phyloP scores from a whole-genome alignment of 2,797 vertebrate genomes.

The Cryptoprocta ferox region DNA sequence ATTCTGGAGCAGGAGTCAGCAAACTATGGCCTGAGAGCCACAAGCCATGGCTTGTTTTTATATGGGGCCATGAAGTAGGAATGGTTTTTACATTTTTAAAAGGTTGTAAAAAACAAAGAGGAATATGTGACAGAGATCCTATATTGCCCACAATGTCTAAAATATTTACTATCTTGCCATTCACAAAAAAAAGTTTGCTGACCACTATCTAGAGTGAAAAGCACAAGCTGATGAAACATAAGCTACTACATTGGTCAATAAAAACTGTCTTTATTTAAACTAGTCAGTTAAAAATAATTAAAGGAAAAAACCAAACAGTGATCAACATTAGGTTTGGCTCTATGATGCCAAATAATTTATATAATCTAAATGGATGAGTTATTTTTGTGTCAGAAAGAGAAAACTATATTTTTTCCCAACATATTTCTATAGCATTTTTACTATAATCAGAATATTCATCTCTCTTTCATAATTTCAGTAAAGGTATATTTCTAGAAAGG shows the following conservation, averaged over 20 bases:
- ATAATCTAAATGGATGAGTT: neutral
- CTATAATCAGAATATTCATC: neutral
- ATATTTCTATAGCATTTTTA: constrained; percentile 6
- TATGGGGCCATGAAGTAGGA: neutral
- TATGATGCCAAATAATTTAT: neutral
- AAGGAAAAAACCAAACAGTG: neutral
- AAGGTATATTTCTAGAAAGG: neutral
- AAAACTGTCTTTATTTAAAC: constrained; percentile 22
- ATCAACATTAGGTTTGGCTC: neutral
- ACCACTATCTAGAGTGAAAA: neutral
- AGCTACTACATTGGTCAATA: neutral
- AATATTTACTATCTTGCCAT: neutral
- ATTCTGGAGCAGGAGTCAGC: neutral
- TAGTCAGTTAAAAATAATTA: neutral
- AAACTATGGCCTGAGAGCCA: neutral
- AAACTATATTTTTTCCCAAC: neutral
- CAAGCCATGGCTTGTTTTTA: neutral
- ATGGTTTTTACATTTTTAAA: constrained; percentile 12
- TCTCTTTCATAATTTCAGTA: constrained; percentile 5
- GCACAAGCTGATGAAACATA: neutral
- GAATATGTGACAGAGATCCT: neutral
- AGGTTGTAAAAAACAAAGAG: neutral
- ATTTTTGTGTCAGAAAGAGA: constrained; percentile 25
- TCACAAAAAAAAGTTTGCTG: neutral
- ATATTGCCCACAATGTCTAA: neutral